phyloP scores from a whole-genome alignment of 1,140 invertebrate species.

The Planococcus citri region DNA sequence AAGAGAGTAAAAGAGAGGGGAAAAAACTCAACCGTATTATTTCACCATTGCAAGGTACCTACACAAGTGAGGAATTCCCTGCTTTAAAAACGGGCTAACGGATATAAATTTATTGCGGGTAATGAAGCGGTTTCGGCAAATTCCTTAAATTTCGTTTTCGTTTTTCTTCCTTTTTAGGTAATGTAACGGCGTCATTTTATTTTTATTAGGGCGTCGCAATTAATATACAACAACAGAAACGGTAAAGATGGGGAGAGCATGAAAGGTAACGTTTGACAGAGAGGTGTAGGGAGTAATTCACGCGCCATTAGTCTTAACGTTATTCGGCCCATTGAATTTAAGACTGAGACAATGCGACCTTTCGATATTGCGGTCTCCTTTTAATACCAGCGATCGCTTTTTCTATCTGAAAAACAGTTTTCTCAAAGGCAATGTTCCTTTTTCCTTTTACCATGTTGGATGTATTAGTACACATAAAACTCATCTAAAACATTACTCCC shows the following conservation, averaged over 20 bases:
- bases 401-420: neutral
- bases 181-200: conserved; percentile 12
- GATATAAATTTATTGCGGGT: neutral
- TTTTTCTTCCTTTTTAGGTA: conserved; percentile 15
- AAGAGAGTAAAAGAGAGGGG: neutral
- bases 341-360: conserved; percentile 17
- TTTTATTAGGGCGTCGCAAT: conserved; percentile 15
- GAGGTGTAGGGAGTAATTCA: conserved; percentile 11
- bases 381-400: conserved; percentile 11
- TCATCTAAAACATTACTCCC: too few relatives aligned
- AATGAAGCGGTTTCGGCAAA: conserved; percentile 16
- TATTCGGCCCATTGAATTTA: conserved; percentile 17
- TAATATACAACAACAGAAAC: neutral
- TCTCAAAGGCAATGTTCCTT: too few relatives aligned
- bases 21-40: neutral
- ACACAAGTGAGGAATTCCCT: neutral
- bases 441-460: too few relatives aligned
- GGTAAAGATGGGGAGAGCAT: neutral
- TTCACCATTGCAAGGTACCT: neutral
- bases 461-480: too few relatives aligned
- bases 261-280: neutral
- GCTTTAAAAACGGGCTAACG: neutral
- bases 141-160: conserved; percentile 14
- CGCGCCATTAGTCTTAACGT: conserved; percentile 17
- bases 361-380: conserved; percentile 16